Conservation (phyloP, 2,797 vertebrate genomes). For the Ibycter americanus region DNA sequence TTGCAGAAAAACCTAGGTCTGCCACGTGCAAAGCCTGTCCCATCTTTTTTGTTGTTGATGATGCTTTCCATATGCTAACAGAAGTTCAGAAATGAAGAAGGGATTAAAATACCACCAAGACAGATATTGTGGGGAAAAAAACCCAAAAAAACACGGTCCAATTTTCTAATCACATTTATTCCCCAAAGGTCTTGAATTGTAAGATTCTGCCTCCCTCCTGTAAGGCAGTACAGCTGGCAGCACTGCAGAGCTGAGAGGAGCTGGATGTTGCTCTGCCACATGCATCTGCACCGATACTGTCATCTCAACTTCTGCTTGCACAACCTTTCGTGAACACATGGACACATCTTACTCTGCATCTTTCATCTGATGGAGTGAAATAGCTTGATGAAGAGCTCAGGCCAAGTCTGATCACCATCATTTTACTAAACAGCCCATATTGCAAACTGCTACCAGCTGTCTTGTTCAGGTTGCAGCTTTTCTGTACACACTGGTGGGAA, state of each 20-base stretch:
- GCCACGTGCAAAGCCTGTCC: background rate
- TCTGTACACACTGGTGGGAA: background rate
- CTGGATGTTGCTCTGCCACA: fast-evolving
- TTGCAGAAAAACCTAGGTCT: background rate
- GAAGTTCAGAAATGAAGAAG: background rate
- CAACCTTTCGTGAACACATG: fast-evolving
- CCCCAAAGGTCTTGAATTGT: background rate
- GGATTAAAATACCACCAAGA: background rate
- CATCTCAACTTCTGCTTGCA: background rate
- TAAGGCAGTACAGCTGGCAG: background rate
- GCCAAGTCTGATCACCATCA: background rate
- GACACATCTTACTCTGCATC: background rate
- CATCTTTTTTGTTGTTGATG: fast-evolving
- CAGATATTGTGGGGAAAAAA: background rate
- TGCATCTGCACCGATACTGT: fast-evolving
- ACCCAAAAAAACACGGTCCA: fast-evolving
- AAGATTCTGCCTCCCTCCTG: background rate
- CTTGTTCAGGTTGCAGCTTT: background rate
- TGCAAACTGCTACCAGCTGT: background rate
- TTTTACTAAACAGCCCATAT: background rate
- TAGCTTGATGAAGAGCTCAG: background rate
- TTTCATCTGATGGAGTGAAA: background rate
- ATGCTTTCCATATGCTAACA: background rate
- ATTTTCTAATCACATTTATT: background rate
- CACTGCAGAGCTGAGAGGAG: background rate